Evolutionary conservation across 1,140 invertebrate species (phyloP), one percentile per base, ranked within the genome.

Genomic region (Eumeta japonica): DNA sequence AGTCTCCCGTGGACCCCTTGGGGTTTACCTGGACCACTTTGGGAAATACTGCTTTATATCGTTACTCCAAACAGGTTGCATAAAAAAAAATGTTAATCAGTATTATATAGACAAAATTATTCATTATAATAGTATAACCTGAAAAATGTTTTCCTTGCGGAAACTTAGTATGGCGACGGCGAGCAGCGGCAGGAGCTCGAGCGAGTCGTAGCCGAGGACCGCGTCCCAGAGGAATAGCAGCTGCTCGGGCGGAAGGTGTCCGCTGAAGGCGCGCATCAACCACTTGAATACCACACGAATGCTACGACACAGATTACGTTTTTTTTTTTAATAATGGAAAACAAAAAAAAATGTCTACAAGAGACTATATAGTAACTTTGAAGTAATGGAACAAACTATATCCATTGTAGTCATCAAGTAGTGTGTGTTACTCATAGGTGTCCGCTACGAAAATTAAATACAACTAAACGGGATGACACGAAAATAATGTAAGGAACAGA

Each of bases 251-350:
- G 90, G 86, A 31, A 98, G 75, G 60, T 94, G 91, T 0, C 94
- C 94, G 48, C 92, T 95, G 61, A 96, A 98, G 1, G 88, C 92
- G 44, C 92, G 79, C 81, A 97, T 94, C 7, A 98, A 66, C 94
- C 94, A 98, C 65, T 95, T 95, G 59, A 97, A 94, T 2, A 94
- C 91, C 12, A 97, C 83, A 53, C 87, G 82, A 17, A 94, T 77
- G n/a, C 90, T 72, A 51, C 31, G 57, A 56, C 3, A 28, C 28
- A 50, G 15, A 39, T 27, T 24, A 16, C 32, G 30, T 10, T 28
- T 16, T n/a, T 16, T 14, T n/a, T n/a, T n/a, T n/a, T n/a, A n/a
- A n/a, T n/a, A n/a, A n/a, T 71, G 52, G 32, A 58, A 55, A 3
- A 27, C 28, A 50, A 15, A 40, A 28, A 28, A 15, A 35, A 34